These are phyloP conservation scores for Archilochus colubris DNA, from an alignment of 2,113 vertebrate species.

Conservation along the genomic window DNA sequence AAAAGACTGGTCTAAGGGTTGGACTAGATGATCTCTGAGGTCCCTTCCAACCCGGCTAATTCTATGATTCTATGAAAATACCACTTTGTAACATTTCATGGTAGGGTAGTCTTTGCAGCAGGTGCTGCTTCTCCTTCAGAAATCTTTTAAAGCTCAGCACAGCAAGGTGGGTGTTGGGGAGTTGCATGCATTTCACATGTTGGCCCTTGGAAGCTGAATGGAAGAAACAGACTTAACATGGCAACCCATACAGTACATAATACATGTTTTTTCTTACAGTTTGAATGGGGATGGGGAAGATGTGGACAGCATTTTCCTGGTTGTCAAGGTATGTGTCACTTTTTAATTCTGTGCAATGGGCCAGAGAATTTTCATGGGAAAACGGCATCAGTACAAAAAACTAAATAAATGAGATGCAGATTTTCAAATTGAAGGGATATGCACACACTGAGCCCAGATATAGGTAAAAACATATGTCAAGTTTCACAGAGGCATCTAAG, in stretches of 20 bases:
- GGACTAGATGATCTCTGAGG: too few relatives aligned
- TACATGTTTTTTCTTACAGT: neutral
- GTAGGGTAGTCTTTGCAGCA: neutral
- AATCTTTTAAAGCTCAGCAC: neutral
- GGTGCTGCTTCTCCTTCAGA: neutral
- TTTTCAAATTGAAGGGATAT: conserved; percentile 4
- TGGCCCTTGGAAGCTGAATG: neutral
- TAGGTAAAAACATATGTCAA: conserved; percentile 53
- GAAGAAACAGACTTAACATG: neutral
- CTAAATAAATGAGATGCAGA: conserved; percentile 23
- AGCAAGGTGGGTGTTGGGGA: neutral
- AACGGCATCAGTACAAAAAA: neutral
- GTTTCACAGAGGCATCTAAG: conserved; percentile 15
- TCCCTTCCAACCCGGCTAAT: too few relatives aligned
- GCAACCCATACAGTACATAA: neutral
- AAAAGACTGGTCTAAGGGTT: too few relatives aligned
- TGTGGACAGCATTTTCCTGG: neutral
- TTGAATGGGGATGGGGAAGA: neutral
- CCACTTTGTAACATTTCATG: neutral
- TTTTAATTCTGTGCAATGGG: neutral
- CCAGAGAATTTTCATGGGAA: neutral
- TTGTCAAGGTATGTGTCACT: neutral
- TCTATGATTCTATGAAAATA: too few relatives aligned
- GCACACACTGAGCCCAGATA: neutral
- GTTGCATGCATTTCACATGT: neutral